These are phyloP conservation scores for Xiphorhynchus elegans DNA, from an alignment of 2,113 vertebrate species.

Conservation along the genomic window DNA sequence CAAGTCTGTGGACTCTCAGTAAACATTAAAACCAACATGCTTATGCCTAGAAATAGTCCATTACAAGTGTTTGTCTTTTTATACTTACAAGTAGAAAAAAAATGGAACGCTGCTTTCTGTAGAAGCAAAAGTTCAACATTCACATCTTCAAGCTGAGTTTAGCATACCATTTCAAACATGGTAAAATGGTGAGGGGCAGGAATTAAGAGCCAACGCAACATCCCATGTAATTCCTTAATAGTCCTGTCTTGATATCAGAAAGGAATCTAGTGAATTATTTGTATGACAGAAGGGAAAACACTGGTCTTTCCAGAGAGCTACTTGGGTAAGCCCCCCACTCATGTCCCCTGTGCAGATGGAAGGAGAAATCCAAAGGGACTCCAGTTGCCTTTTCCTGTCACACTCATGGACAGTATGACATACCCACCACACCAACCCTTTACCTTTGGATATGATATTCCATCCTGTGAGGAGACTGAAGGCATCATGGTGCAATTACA, in stretches of 20 bases:
- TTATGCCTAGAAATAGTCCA: neutral
- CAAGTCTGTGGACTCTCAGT: neutral
- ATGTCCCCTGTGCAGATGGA: fast-evolving
- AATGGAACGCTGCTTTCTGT: neutral
- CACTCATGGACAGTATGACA: neutral
- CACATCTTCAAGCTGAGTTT: neutral
- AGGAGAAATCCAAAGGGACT: neutral
- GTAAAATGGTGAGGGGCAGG: neutral
- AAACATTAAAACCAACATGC: neutral
- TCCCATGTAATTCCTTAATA: neutral
- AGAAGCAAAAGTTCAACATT: neutral
- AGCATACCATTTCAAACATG: neutral
- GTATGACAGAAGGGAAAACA: neutral
- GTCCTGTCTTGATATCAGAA: neutral
- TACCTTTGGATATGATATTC: neutral
- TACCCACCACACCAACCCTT: neutral
- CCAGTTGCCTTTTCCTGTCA: neutral
- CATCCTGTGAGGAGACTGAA: neutral
- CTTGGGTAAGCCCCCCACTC: fast-evolving
- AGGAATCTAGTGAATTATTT: neutral
- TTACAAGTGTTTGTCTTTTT: neutral
- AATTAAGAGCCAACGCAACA: fast-evolving
- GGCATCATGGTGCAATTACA: neutral
- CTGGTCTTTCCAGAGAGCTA: neutral
- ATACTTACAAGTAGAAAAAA: neutral